These are phyloP conservation scores for Nomada flava DNA, from an alignment of 2,888 invertebrate genomes.

Conservation along the genomic window DNA sequence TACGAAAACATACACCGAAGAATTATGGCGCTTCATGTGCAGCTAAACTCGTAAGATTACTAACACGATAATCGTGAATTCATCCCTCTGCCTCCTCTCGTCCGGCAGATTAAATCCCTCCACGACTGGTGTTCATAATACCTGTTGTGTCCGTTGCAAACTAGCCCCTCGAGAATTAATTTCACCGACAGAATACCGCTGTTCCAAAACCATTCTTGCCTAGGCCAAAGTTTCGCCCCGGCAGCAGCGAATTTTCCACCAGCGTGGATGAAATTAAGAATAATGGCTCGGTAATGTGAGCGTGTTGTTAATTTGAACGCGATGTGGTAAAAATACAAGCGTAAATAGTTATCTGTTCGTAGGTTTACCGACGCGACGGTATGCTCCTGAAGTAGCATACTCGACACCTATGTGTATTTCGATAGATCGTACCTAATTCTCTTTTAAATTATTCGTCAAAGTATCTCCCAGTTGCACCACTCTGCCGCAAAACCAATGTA, in stretches of 20 bases:
- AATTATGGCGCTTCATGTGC: conserved; percentile 57
- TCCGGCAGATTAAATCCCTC: conserved; percentile 39
- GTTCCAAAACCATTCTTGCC: conserved; percentile 10
- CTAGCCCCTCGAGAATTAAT: conserved; percentile 50
- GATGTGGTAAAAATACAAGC: too few relatives aligned
- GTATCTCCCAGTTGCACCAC: too few relatives aligned
- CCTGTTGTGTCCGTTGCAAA: conserved; percentile 56
- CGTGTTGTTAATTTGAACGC: neutral
- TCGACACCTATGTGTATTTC: too few relatives aligned
- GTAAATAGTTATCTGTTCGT: too few relatives aligned
- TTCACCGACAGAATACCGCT: conserved; percentile 28
- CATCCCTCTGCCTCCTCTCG: conserved; percentile 7
- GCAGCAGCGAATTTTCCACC: conserved; percentile 9
- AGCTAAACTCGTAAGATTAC: conserved; percentile 58
- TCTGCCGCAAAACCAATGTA: too few relatives aligned
- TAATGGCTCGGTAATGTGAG: neutral
- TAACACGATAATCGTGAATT: conserved; percentile 56
- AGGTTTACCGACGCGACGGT: too few relatives aligned
- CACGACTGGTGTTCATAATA: conserved; percentile 34
- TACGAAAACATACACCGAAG: conserved; percentile 46
- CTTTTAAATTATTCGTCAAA: too few relatives aligned
- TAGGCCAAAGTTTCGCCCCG: neutral
- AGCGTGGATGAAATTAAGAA: neutral
- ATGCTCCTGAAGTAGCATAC: too few relatives aligned
- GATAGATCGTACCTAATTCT: too few relatives aligned